Evolutionary conservation across 2,797 vertebrate species (phyloP), one percentile per base, ranked within the genome.

Genomic region (Coracias cyanogaster): DNA sequence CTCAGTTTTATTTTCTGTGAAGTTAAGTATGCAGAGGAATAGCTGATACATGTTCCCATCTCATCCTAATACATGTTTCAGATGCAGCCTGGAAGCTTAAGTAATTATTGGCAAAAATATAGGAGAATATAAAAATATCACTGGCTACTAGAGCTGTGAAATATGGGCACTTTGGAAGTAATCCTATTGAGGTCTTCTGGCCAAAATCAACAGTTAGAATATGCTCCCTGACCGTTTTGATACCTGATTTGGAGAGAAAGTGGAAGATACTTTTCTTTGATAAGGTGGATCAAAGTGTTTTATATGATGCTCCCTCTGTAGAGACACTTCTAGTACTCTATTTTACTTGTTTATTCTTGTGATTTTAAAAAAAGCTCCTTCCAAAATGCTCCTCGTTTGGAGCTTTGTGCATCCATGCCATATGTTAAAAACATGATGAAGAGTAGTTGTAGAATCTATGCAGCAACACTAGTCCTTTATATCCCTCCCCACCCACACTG

Each of bases 291-390:
- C 35, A 45, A 83, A 84, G 18, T n/a, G 24, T 49, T 92, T 76
- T 82, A 33, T 69, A 3, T 31, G 35, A 6, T 52, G 14, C 62
- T 93, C 7, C 14, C 14, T 66, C 37, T 72, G 65, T 13, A 60
- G 31, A 91, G 35, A 64, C 0, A 2, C 43, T 80, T 21, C 69
- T 69, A 76, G 31, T 79, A 87, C 37, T 89, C 71, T 74, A 12
- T 90, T 92, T 89, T 69, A 81, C 84, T 87, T 95, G 79, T 94
- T 96, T 88, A 77, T 85, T 94, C 39, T 54, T 93, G 66, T 51
- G 66, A 61, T 88, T 92, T 94, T n/a, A 46, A 76, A 91, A 83
- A 86, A 93, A 83, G 14, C 51, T 90, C 6, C 14, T 66, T 84
- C 65, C 58, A 91, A 83, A 95, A 83, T 31, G 58, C 54, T 93